A percentile compares a stretch with the other conserved stretches of the same genome.
These are phyloP conservation scores for Dendrophyllia cribrosa DNA, from an alignment of 64 coral and sea anemone genomes.

Conservation along the genomic window DNA sequence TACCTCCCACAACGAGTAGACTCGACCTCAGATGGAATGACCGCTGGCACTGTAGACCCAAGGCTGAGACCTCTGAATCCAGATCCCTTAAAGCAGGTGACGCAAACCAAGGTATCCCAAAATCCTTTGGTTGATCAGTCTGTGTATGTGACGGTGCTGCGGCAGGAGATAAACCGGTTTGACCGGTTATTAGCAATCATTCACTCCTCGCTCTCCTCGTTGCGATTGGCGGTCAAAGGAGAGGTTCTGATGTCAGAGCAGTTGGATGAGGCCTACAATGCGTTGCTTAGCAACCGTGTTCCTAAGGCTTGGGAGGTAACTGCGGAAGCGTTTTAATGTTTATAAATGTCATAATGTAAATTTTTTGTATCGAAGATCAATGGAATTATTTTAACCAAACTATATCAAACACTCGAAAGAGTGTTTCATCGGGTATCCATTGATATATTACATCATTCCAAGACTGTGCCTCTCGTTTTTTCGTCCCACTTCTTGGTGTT, in stretches of 20 bases:
- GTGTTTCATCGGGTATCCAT: no score
- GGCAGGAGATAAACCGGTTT: conserved; percentile 85
- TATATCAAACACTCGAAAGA: no score
- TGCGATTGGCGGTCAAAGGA: conserved; percentile 83
- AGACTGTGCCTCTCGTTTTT: no score
- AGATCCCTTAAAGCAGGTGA: conserved; percentile 34
- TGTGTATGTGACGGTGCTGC: conserved; percentile 59
- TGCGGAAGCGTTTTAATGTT: background rate
- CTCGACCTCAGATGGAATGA: conserved; percentile 29
- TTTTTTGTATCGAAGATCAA: no score
- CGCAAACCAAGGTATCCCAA: conserved; percentile 22
- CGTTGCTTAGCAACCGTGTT: conserved; percentile 82
- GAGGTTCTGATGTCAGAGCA: conserved; percentile 83
- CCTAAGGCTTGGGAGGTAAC: conserved; percentile 93
- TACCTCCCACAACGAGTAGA: conserved; percentile 63
- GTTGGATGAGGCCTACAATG: conserved; percentile 84
- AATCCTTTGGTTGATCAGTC: conserved; percentile 55
- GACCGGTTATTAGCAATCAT: conserved; percentile 85
- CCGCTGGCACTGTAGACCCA: conserved; percentile 9
- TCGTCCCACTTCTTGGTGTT: no score
- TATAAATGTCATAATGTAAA: background rate
- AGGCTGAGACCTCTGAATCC: conserved; percentile 25
- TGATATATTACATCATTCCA: no score
- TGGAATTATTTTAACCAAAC: no score
- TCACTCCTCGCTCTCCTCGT: conserved; percentile 70